phyloP scores from a whole-genome alignment of 2,888 invertebrate genomes.

The Colletes collaris region DNA sequence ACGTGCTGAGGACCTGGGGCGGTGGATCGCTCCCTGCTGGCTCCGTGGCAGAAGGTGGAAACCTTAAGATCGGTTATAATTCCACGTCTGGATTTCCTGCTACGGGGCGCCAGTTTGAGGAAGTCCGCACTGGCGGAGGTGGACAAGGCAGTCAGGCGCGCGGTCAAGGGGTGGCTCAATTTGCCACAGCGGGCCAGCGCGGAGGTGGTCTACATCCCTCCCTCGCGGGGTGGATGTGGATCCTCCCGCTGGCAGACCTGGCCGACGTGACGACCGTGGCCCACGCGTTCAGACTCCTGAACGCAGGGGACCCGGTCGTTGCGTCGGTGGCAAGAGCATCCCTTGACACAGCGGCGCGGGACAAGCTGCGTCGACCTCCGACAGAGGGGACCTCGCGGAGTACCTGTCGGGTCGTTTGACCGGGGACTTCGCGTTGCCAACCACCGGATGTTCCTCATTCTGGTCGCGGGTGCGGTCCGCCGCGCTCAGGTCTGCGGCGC shows the following conservation, averaged over 20 bases:
- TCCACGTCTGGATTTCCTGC: slow-evolving; percentile 70
- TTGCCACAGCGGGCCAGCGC: slow-evolving; percentile 72
- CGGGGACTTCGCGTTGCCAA: too few relatives aligned
- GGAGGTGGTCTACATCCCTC: slow-evolving; percentile 67
- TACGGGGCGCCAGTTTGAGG: slow-evolving; percentile 67
- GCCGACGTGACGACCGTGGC: slow-evolving; percentile 69
- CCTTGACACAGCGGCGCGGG: neutral
- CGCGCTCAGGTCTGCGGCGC: too few relatives aligned
- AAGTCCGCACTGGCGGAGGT: slow-evolving; percentile 60
- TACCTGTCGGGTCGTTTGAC: too few relatives aligned
- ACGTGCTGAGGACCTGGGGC: slow-evolving; percentile 26
- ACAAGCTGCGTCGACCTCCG: too few relatives aligned
- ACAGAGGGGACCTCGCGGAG: too few relatives aligned
- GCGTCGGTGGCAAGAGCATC: neutral
- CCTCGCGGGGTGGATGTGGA: slow-evolving; percentile 68
- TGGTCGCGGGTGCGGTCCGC: too few relatives aligned
- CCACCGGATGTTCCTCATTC: too few relatives aligned
- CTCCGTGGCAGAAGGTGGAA: slow-evolving; percentile 63
- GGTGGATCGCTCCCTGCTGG: slow-evolving; percentile 51
- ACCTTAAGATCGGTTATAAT: slow-evolving; percentile 63
- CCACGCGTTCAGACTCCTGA: slow-evolving; percentile 74
- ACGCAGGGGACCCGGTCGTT: slow-evolving; percentile 62
- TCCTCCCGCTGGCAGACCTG: slow-evolving; percentile 72
- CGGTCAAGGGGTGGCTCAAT: slow-evolving; percentile 71
- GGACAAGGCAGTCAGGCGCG: slow-evolving; percentile 60